Evolutionary conservation across 1,140 invertebrate species (phyloP).

Genomic region (Drosophila sp.): DNA sequence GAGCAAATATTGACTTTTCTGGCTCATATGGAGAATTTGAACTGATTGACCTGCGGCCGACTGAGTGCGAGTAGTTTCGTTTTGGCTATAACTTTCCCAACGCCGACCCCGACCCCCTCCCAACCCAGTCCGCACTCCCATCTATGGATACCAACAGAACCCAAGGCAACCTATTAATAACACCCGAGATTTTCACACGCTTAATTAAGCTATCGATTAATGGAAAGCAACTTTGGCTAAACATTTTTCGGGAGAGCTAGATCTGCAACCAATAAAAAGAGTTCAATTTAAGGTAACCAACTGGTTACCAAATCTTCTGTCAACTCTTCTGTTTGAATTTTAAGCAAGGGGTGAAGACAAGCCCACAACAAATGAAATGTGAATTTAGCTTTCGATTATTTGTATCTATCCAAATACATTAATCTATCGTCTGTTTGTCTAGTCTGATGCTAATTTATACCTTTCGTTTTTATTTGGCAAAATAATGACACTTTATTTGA

Average conservation of each 20-base stretch:
- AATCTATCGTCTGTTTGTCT: no score
- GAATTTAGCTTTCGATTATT: no score
- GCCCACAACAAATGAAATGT: no score
- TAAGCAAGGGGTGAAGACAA: no score
- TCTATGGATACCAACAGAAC: not conserved
- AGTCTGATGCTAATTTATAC: not conserved
- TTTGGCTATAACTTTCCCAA: constrained; percentile 30
- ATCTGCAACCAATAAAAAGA: not conserved
- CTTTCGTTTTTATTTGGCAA: not conserved
- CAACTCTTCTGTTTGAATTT: no score
- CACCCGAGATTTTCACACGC: constrained; percentile 65
- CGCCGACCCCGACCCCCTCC: not conserved
- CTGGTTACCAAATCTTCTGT: no score
- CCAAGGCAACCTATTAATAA: constrained; percentile 78
- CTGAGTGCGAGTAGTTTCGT: constrained; percentile 50
- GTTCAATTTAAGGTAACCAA: no score
- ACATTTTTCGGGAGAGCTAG: not conserved
- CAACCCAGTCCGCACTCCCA: not conserved
- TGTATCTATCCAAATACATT: no score
- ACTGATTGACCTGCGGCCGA: constrained; percentile 68
- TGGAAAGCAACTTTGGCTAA: constrained; percentile 19
- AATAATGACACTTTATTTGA: constrained; percentile 6
- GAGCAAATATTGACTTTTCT: constrained; percentile 58
- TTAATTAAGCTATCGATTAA: constrained; percentile 79
- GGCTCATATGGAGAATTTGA: constrained; percentile 49